phyloP scores from a whole-genome alignment of 2,113 vertebrate genomes.

The Rafetus swinhoei region DNA sequence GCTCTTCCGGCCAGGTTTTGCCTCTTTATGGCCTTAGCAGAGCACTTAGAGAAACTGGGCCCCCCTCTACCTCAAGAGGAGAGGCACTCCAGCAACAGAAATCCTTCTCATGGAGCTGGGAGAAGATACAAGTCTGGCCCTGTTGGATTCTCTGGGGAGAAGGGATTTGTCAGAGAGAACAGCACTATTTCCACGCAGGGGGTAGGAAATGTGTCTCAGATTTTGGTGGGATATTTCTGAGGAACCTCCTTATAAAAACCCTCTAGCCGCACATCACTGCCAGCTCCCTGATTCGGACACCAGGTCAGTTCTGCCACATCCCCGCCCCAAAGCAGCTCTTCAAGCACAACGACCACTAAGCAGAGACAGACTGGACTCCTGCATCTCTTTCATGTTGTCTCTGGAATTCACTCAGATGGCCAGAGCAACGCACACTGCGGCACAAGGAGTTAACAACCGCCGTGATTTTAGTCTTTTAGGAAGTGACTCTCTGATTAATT shows the following conservation, averaged over 20 bases:
- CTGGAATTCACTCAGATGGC: neutral
- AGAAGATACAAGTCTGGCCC: neutral
- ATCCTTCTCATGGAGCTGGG: neutral
- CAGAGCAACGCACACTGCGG: neutral
- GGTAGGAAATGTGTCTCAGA: neutral
- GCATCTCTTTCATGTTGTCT: neutral
- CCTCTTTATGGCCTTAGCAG: neutral
- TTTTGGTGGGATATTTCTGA: neutral
- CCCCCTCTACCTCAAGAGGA: neutral
- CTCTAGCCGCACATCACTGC: neutral
- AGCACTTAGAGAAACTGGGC: neutral
- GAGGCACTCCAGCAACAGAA: neutral
- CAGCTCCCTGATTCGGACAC: neutral
- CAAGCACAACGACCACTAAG: neutral
- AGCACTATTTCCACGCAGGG: neutral
- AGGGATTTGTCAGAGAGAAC: neutral
- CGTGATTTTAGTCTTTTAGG: neutral
- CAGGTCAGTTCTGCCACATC: neutral
- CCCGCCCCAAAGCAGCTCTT: neutral
- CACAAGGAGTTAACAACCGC: neutral
- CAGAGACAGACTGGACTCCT: neutral
- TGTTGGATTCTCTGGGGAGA: neutral
- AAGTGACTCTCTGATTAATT: neutral
- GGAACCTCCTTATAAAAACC: neutral
- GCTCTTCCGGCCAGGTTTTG: neutral